Conservation (phyloP, 2,113 vertebrate species). For the Hoplias malabaricus region DNA sequence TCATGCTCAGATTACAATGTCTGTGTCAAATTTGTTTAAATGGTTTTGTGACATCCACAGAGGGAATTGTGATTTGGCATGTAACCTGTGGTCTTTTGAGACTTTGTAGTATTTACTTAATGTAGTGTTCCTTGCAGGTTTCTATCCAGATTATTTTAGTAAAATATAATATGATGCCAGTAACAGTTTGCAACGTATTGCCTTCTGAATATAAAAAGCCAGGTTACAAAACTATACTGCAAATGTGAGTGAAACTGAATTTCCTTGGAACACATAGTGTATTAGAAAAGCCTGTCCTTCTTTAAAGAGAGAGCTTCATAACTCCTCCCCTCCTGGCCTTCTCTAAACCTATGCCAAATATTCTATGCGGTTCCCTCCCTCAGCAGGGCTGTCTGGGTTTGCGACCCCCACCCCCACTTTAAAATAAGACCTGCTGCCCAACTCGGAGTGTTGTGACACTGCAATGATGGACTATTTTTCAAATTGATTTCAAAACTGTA, state of each 20-base stretch:
- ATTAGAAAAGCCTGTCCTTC: not conserved
- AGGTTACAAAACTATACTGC: not conserved
- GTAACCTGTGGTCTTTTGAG: too few relatives aligned
- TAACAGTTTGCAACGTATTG: too few relatives aligned
- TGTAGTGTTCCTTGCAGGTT: too few relatives aligned
- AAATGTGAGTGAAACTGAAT: not conserved
- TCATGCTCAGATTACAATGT: too few relatives aligned
- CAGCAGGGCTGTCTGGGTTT: not conserved
- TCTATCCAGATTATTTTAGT: too few relatives aligned
- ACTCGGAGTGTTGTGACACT: constrained; percentile 86
- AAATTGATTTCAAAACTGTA: constrained; percentile 99
- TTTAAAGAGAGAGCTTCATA: not conserved
- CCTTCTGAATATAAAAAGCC: not conserved
- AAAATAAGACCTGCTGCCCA: constrained; percentile 41
- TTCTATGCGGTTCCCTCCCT: not conserved
- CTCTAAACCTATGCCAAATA: constrained; percentile 17
- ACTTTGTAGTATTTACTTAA: too few relatives aligned
- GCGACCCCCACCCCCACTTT: not conserved
- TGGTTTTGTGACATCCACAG: too few relatives aligned
- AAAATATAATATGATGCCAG: too few relatives aligned
- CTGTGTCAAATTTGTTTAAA: too few relatives aligned
- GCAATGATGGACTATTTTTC: constrained; percentile 99
- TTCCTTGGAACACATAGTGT: not conserved
- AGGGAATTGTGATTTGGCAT: too few relatives aligned
- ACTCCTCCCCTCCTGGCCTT: not conserved